Conservation (phyloP, 2,797 vertebrate species). For the Betta splendens region DNA sequence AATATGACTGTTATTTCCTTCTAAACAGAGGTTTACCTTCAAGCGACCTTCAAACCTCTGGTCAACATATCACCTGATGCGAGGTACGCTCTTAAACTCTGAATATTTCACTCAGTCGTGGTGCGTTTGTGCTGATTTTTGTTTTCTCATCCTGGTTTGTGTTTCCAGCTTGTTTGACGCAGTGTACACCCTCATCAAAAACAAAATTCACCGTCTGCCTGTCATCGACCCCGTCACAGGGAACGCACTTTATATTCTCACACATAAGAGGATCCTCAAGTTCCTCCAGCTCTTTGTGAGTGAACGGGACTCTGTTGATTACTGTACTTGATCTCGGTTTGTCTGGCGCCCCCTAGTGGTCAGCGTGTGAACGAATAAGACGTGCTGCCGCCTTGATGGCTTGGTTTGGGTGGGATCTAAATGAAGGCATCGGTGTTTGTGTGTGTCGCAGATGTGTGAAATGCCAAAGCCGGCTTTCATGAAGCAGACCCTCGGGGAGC, state of each 20-base stretch:
- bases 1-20: conserved; percentile 6
- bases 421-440: conserved; percentile 5
- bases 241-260: conserved; percentile 99
- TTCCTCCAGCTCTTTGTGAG: conserved; percentile 99
- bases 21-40: conserved; percentile 93
- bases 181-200: conserved; percentile 99
- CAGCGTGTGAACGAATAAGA: neutral
- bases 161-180: conserved; percentile 93
- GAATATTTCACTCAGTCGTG: neutral
- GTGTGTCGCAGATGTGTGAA: conserved; percentile 88
- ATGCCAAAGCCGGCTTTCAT: conserved; percentile 99
- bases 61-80: conserved; percentile 98
- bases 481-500: conserved; percentile 95
- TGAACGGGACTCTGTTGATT: conserved; percentile 58
- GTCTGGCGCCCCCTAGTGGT: conserved; percentile 64
- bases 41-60: conserved; percentile 98
- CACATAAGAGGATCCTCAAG: conserved; percentile 99
- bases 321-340: conserved; percentile 2
- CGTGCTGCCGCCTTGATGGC: neutral
- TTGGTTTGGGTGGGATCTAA: neutral
- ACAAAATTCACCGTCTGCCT: conserved; percentile 99
- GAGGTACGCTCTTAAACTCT: conserved; percentile 80
- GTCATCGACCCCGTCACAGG: conserved; percentile 98
- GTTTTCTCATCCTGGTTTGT: conserved; percentile 5
- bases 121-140: conserved; percentile 5